Base-by-base conservation (phyloP, 2,888 invertebrate genomes). In the Lasioglossum vierecki region DNA sequence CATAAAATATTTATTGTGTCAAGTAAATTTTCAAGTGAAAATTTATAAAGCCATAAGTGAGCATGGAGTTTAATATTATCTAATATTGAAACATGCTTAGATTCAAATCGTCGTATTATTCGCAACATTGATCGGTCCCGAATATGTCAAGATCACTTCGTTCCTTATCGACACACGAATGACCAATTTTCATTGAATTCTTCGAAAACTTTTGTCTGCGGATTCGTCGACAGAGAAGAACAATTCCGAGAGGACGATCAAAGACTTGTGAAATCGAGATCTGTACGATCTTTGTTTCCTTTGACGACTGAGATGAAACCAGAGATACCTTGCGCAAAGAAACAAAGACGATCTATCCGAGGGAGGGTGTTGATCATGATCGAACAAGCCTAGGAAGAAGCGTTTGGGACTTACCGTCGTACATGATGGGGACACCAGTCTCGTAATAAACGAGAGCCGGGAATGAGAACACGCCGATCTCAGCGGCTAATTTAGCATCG, bases 371-470 rank as follows among this genome's bases (percentile, higher is more conserved):
- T 66, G 57, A 73, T 86, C 41, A 26, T 41, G 76, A 79, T 81
- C 68, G 82, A 79, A 75, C 81, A 84, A 89, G 79, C 80, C 79
- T 84, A 84, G 76, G 74, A 81, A 79, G 66, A 83, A 79, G 53
- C 85, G 88, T 77, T 88, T 79, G 84, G 88, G 79, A 94, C 97
- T 97, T 96, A 98, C 98, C 98, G 96, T 98, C 98, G 95, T 98
- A 99, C 97, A 98, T 98, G 94, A 98, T 98, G 92, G 98, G 98
- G 91, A 98, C 98, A 89, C 98, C 98, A 84, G 98, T 98, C 95
- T 98, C 98, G 94, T 98, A 99, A 95, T 98, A 99, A 77, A 98
- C 98, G 91, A 99, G 96, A 85, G 98, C 98, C 87, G 99, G 99
- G 94, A 99, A 98, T 93, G 98, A 98, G 95, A 98, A 98, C 94